These are phyloP conservation scores for Heliconius ethilla DNA, from an alignment of 2,888 invertebrate genomes.

Conservation along the genomic window DNA sequence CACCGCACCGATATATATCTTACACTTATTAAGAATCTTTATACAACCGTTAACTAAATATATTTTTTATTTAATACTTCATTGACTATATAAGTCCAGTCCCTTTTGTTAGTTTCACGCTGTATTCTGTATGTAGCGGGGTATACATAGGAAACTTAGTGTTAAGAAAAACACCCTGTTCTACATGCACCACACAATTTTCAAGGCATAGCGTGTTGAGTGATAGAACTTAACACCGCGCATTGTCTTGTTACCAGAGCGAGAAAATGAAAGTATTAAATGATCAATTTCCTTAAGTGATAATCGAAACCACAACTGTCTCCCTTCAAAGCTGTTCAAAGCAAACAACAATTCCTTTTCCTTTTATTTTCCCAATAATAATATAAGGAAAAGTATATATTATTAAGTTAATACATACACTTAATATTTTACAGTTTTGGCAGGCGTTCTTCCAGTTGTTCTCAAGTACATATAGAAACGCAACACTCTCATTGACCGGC, in stretches of 20 bases:
- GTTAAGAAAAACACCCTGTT: too few relatives aligned
- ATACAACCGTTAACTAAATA: too few relatives aligned
- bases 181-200: background rate
- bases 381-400: background rate
- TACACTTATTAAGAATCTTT: too few relatives aligned
- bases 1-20: too few relatives aligned
- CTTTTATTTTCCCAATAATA: background rate
- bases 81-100: too few relatives aligned
- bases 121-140: too few relatives aligned
- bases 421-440: conserved; percentile 81
- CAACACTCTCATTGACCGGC: conserved; percentile 83
- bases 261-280: too few relatives aligned
- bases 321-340: background rate
- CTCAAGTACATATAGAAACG: conserved; percentile 83
- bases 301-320: background rate
- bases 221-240: background rate
- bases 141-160: too few relatives aligned
- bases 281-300: background rate
- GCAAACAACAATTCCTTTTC: too few relatives aligned
- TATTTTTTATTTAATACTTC: too few relatives aligned
- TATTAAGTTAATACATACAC: background rate
- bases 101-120: too few relatives aligned
- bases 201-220: background rate
- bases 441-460: conserved; percentile 86
- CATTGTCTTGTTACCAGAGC: background rate